A percentile compares a stretch with the other conserved stretches of the same genome.
phyloP scores from a whole-genome alignment of 2,113 vertebrate genomes.

The Channa maculata region DNA sequence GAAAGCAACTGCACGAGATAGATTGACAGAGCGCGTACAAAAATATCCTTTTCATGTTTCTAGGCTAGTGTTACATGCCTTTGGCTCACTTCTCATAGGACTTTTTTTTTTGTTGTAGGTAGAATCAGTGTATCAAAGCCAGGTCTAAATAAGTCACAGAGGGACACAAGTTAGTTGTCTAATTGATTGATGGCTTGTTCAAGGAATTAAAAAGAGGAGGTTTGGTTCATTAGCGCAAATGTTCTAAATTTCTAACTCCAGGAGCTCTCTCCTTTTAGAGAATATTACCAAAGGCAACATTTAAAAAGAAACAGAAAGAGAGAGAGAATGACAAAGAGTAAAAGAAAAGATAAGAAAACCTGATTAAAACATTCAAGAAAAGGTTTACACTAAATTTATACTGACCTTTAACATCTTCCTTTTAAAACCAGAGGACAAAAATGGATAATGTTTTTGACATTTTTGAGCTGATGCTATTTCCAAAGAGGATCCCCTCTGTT shows the following conservation, averaged over 20 bases:
- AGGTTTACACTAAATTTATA: conserved; percentile 53
- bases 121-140: conserved; percentile 79
- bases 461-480: conserved; percentile 53
- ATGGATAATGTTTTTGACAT: conserved; percentile 57
- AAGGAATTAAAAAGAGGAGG: conserved; percentile 80
- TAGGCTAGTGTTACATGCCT: conserved; percentile 61
- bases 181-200: conserved; percentile 83
- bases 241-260: conserved; percentile 66
- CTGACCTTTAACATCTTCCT: conserved; percentile 27
- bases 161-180: conserved; percentile 71
- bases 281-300: conserved; percentile 68
- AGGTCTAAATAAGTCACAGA: conserved; percentile 84
- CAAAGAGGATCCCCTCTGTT: conserved; percentile 49
- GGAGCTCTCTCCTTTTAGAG: conserved; percentile 40
- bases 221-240: conserved; percentile 78
- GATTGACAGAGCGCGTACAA: conserved; percentile 29
- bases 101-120: conserved; percentile 77
- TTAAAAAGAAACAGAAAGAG: conserved; percentile 15
- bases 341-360: conserved; percentile 12
- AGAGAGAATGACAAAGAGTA: background rate
- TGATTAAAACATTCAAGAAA: conserved; percentile 54
- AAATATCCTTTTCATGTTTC: conserved; percentile 62
- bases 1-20: conserved; percentile 47
- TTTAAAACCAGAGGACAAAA: conserved; percentile 50
- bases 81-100: conserved; percentile 68